phyloP scores from a whole-genome alignment of 2,797 vertebrate species.

The Eulemur mongoz region DNA sequence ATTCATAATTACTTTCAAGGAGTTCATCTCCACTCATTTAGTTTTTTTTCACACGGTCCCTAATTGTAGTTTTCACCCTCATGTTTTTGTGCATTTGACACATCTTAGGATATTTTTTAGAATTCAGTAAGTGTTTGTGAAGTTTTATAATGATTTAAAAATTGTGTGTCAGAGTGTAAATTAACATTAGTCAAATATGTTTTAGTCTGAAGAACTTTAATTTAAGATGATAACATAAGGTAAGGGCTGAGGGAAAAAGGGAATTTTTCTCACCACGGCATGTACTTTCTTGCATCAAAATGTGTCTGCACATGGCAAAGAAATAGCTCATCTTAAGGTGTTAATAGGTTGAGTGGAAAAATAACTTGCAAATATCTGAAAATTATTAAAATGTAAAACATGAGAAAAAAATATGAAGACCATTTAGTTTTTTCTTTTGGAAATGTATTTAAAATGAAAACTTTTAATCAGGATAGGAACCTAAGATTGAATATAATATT shows the following conservation, averaged over 20 bases:
- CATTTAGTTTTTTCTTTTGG: not conserved
- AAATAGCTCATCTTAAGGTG: not conserved
- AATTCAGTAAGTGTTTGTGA: not conserved
- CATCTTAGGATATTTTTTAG: not conserved
- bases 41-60: not conserved
- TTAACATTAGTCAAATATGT: conserved; percentile 48
- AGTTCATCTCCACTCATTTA: not conserved
- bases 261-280: not conserved
- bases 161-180: conserved; percentile 27
- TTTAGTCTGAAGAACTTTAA: not conserved
- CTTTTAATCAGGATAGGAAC: not conserved
- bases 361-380: not conserved
- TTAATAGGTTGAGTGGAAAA: not conserved
- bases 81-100: conserved; percentile 32
- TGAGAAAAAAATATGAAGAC: not conserved
- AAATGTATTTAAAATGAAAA: not conserved
- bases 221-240: not conserved
- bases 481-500: not conserved
- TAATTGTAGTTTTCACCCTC: not conserved
- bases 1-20: conserved; percentile 28
- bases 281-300: not conserved
- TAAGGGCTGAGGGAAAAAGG: not conserved
- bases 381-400: not conserved
- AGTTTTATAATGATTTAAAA: conserved; percentile 46
- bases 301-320: not conserved